Evolutionary conservation across 2,888 invertebrate species (phyloP).

Genomic region (Cataglyphis albicans): DNA sequence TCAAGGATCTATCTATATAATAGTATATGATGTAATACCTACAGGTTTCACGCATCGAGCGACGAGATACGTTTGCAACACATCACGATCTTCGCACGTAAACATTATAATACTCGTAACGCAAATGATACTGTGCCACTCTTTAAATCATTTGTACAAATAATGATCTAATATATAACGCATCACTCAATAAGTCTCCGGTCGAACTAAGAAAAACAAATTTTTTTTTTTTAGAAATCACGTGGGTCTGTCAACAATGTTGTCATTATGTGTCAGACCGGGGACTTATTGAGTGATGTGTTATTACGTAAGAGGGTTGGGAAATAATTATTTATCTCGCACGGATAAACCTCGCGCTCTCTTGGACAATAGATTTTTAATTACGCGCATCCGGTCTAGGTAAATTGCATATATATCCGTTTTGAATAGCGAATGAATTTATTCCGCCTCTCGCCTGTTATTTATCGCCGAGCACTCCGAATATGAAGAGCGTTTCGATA

Average conservation of each 20-base stretch:
- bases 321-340: conserved; percentile 40
- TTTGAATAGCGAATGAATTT: conserved; percentile 47
- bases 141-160: conserved; percentile 3
- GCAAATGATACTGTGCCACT: neutral
- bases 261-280: too few relatives aligned
- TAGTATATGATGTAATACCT: conserved; percentile 8
- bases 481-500: conserved; percentile 54
- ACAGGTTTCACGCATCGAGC: neutral
- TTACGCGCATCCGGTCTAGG: conserved; percentile 18
- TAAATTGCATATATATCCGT: conserved; percentile 28
- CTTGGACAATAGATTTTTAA: conserved; percentile 47
- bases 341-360: neutral
- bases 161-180: neutral
- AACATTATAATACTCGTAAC: neutral
- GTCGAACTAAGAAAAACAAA: too few relatives aligned
- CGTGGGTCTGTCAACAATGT: too few relatives aligned
- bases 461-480: conserved; percentile 36
- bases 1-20: conserved; percentile 7
- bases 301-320: conserved; percentile 6
- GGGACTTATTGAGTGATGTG: too few relatives aligned
- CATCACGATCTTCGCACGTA: neutral
- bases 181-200: too few relatives aligned
- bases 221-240: too few relatives aligned
- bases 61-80: neutral
- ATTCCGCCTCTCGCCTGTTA: conserved; percentile 22